These are phyloP conservation scores for Eupristina koningsbergeri DNA, from an alignment of 1,140 invertebrate species.

Conservation along the genomic window DNA sequence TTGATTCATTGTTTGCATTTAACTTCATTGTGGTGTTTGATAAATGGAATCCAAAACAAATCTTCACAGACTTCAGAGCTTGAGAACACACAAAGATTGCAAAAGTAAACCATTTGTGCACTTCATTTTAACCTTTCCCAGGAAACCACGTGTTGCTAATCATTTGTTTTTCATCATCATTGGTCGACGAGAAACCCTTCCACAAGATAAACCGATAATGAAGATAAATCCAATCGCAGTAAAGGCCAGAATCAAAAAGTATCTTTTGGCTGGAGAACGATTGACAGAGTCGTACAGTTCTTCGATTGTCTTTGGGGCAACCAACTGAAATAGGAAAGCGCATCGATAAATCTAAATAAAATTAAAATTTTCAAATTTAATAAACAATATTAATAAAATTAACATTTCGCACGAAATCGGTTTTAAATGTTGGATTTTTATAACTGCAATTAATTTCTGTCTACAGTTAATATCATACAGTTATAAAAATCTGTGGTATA, in stretches of 20 bases:
- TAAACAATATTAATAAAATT: too few relatives aligned
- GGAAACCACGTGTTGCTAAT: conserved; percentile 54
- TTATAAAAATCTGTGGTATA: too few relatives aligned
- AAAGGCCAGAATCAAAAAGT: conserved; percentile 82
- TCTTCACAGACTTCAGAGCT: conserved; percentile 27
- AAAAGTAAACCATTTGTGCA: conserved; percentile 16
- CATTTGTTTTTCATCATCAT: conserved; percentile 82
- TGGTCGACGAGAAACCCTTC: conserved; percentile 82
- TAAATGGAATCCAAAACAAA: neutral
- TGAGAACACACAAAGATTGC: conserved; percentile 17
- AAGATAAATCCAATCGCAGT: conserved; percentile 85
- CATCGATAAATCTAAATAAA: conserved; percentile 52
- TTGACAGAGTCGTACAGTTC: conserved; percentile 78
- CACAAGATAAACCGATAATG: conserved; percentile 86
- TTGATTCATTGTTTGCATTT: conserved; percentile 11
- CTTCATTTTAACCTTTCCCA: conserved; percentile 17
- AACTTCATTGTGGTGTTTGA: neutral
- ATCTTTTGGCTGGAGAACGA: conserved; percentile 85
- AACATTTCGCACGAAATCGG: too few relatives aligned
- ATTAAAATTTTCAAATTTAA: neutral
- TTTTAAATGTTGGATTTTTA: too few relatives aligned
- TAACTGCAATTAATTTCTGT: too few relatives aligned
- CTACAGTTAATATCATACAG: too few relatives aligned
- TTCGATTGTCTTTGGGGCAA: conserved; percentile 79
- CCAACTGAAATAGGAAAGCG: conserved; percentile 66